A percentile compares a stretch with the other conserved stretches of the same genome.
Evolutionary conservation across 2,113 vertebrate genomes (phyloP).

Genomic region (rabbit (Oryctolagus cuniculus)): mOryCun1.1 NC_091434.1:143573501-143574000

Average conservation of each 20-base stretch:
- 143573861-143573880: constrained; percentile 50
- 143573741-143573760: constrained; percentile 7
- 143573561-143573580: constrained; percentile 15
- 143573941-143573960: background rate
- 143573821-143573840: constrained; percentile 19
- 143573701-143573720: background rate
- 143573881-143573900: constrained; percentile 40
- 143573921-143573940: background rate
- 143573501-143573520: constrained; percentile 26
- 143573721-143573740: constrained; percentile 42
- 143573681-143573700: background rate
- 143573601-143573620: constrained; percentile 31
- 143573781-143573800: background rate
- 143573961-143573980: background rate
- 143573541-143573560: constrained; percentile 24
- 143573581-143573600: background rate
- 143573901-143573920: constrained; percentile 14
- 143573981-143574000: background rate
- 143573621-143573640: constrained; percentile 53
- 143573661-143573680: background rate
- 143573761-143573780: background rate
- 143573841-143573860: background rate
- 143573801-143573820: background rate
- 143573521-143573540: constrained; percentile 63
- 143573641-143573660: background rate